Evolutionary conservation across 2,888 invertebrate species (phyloP).

Genomic region (Plemyria rubiginata): DNA sequence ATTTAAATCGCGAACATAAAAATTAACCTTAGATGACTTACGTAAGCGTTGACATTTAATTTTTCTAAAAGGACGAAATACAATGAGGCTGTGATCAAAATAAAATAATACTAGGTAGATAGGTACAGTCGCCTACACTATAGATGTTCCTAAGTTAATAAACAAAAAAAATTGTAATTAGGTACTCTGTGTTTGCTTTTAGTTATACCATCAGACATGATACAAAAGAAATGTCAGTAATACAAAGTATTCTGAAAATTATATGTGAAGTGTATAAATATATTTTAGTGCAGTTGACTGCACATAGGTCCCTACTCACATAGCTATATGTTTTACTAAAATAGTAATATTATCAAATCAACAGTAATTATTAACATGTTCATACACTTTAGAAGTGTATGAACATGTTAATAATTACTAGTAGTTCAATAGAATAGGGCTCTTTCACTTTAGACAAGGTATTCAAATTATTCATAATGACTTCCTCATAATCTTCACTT

Average conservation of each 20-base stretch:
- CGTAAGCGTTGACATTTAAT: conserved; percentile 30
- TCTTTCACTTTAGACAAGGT: conserved; percentile 2
- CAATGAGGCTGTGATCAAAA: conserved; percentile 19
- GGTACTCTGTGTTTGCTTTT: too few species aligned
- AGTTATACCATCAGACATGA: too few species aligned
- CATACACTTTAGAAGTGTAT: background rate
- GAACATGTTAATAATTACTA: too few species aligned
- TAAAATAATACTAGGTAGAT: background rate
- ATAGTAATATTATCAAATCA: too few species aligned
- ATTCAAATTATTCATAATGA: conserved; percentile 24
- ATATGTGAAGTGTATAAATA: too few species aligned
- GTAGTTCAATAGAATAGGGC: conserved; percentile 13
- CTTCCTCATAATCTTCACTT: conserved; percentile 24
- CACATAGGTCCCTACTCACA: too few species aligned
- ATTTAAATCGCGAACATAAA: conserved; percentile 43
- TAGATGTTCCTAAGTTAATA: too few species aligned
- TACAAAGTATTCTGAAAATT: too few species aligned
- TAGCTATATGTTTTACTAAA: too few species aligned
- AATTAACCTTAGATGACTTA: conserved; percentile 44
- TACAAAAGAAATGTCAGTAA: too few species aligned
- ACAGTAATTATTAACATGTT: background rate
- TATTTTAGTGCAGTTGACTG: too few species aligned
- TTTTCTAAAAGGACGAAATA: conserved; percentile 21
- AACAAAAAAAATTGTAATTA: too few species aligned
- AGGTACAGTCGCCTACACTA: background rate